Evolutionary conservation across 2,888 invertebrate species (phyloP), one percentile per base, ranked within the genome.

Genomic region (Andrena praecox): DNA sequence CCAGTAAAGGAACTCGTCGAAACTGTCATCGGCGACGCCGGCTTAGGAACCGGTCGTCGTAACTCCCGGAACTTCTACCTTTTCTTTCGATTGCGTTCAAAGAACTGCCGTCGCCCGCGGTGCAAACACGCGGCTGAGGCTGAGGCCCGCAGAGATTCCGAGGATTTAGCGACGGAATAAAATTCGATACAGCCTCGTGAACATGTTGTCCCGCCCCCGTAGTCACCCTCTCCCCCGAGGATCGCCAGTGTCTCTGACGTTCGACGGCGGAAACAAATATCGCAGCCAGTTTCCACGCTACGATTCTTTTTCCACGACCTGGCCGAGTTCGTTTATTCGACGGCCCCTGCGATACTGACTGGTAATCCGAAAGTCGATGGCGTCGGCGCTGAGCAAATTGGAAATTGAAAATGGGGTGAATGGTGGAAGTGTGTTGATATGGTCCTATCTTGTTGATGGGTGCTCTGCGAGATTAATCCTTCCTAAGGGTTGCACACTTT

Each of bases 111-210:
- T 68, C 82, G 73, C 56, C 50, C 42, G 35, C 70, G 60, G 60
- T 66, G 75, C 66, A 77, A 74, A 73, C 85, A 76, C 75, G 77
- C 56, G 77, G 67, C 60, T 42, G 50, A 71, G 73, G 62, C 76
- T 60, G 27, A 78, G 60, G 81, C 66, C 84, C 85, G 83, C 80
- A 76, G 89, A 90, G 90, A 90, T 91, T 88, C 42, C 88, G 82
- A 86, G 91, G 91, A 91, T 91, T 91, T 91, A 91, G 87, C 85
- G 84, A 60, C 73, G 87, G 80, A 90, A 91, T 91, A 92, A 92
- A 91, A 91, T 91, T 88, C 88, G 86, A 89, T 87, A 87, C 89
- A 87, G 87, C 77, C 88, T 89, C 90, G 90, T 89, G 91, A 91
- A 91, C 90, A 91, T 87, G 89, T 82, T 87, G 85, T 70, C 70